Base-by-base conservation (phyloP, 2,113 vertebrate species). In the Paralichthys olivaceus region DNA sequence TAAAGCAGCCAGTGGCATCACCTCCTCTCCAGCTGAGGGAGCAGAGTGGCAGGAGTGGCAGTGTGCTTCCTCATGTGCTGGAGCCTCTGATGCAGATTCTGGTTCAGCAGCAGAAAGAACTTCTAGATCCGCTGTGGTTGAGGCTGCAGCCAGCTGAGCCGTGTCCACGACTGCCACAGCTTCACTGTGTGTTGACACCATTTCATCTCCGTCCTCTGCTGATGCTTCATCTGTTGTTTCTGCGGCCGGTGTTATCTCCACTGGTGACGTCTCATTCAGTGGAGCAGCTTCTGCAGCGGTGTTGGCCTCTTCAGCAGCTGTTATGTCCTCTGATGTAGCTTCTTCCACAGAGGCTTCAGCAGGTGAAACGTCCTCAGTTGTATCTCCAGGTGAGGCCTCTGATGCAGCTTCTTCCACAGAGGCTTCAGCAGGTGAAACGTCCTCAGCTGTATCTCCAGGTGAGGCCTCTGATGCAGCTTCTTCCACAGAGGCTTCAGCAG, bases 41-140 rank as follows among this genome's bases (percentile, higher is more conserved):
- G 64, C 70, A 15, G 70, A 49, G 55, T 81, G 89, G 62, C 83
- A 86, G 55, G 70, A 53, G 54, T 80, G 89, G 65, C 83, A 85
- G 51, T 43, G 67, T n/a, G 45, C 53, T 19, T 15, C 43, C 4
- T 82, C 77, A 0, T 53, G 63, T 11, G 1, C 68, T 28, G 72
- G 56, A 77, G 23, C 43, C 23, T 60, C 69, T 54, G 59, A 7
- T 3, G 76, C 4, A 37, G 69, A n/a, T 29, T 76, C 76, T 66
- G 75, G 55, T 40, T 78, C 87, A n/a, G 69, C 62, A 47, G 66
- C 34, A 34, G 69, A 37, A 14, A 83, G 34, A 34, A 67, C 43
- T 20, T 89, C 81, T 49, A 72, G 60, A 37, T 81, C 65, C 0
- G 70, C 37, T 14, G 26, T 76, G 2, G 56, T 13, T 7, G 84